phyloP scores from a whole-genome alignment of 2,888 invertebrate genomes.

The Melikaiella ostensackeni region DNA sequence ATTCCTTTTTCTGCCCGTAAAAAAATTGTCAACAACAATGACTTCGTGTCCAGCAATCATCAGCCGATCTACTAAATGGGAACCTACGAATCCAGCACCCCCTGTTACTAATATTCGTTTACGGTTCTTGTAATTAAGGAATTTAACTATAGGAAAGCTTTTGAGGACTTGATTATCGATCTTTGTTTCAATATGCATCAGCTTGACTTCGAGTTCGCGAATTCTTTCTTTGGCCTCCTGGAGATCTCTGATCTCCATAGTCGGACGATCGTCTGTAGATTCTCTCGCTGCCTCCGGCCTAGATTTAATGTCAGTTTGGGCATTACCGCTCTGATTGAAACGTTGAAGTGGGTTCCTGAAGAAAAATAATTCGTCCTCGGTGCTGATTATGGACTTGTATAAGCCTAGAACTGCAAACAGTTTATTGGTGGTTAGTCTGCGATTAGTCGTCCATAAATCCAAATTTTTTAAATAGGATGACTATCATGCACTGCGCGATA shows the following conservation, averaged over 20 bases:
- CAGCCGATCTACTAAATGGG: slow-evolving; percentile 96
- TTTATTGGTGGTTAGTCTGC: neutral
- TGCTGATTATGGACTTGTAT: slow-evolving; percentile 75
- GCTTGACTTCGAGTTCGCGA: slow-evolving; percentile 84
- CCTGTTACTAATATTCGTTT: slow-evolving; percentile 97
- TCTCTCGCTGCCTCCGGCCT: slow-evolving; percentile 36
- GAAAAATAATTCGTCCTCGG: slow-evolving; percentile 66
- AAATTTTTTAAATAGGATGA: no score
- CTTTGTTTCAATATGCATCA: slow-evolving; percentile 84
- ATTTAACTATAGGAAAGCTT: slow-evolving; percentile 93
- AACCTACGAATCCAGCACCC: slow-evolving; percentile 99
- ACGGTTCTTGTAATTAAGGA: slow-evolving; percentile 93
- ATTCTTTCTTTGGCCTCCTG: slow-evolving; percentile 83
- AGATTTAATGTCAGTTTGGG: slow-evolving; percentile 35
- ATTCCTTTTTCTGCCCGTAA: slow-evolving; percentile 97
- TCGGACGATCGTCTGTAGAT: slow-evolving; percentile 50
- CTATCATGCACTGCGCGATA: no score
- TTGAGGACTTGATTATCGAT: slow-evolving; percentile 82
- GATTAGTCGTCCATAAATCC: neutral
- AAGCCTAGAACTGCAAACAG: slow-evolving; percentile 74
- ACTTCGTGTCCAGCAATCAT: slow-evolving; percentile 98
- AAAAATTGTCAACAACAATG: slow-evolving; percentile 98
- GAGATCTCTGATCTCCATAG: slow-evolving; percentile 77
- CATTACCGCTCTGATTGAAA: slow-evolving; percentile 32
- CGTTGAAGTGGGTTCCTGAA: slow-evolving; percentile 34